Conservation (phyloP, 2,797 vertebrate species). For the Gymnoscopelus microlampas region DNA sequence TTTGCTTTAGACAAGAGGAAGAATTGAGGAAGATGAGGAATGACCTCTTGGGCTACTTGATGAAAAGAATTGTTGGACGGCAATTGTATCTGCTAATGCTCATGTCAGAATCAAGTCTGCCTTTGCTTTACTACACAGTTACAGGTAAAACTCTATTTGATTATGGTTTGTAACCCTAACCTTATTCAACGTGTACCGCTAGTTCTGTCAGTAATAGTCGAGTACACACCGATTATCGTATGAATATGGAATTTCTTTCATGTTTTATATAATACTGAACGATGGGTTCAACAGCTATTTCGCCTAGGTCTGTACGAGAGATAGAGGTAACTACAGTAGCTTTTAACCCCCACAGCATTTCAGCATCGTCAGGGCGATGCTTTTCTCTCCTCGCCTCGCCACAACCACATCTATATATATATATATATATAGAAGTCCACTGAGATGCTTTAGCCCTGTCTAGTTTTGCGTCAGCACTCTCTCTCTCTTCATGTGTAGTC, state of each 20-base stretch:
- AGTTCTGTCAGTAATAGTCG: too few species aligned
- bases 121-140: neutral
- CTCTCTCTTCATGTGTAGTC: constrained; percentile 71
- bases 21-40: constrained; percentile 8
- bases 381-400: too few species aligned
- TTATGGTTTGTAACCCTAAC: neutral
- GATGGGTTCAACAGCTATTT: neutral
- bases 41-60: constrained; percentile 21
- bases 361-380: constrained; percentile 52
- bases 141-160: neutral
- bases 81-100: too few species aligned
- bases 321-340: neutral
- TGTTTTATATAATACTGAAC: too few species aligned
- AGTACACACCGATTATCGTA: too few species aligned
- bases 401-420: constrained; percentile 44
- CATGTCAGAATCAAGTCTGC: neutral
- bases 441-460: constrained; percentile 57
- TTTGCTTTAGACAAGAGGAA: constrained; percentile 8
- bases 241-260: too few species aligned
- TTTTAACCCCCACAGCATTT: constrained; percentile 2
- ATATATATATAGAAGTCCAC: constrained; percentile 13
- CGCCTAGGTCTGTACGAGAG: neutral
- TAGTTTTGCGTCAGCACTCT: constrained; percentile 66
- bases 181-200: too few species aligned
- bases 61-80: too few species aligned